Percentiles rank a stretch among this genome's conserved stretches.
phyloP scores from a whole-genome alignment of 2,797 vertebrate genomes.

The Danio kyathit region DNA sequence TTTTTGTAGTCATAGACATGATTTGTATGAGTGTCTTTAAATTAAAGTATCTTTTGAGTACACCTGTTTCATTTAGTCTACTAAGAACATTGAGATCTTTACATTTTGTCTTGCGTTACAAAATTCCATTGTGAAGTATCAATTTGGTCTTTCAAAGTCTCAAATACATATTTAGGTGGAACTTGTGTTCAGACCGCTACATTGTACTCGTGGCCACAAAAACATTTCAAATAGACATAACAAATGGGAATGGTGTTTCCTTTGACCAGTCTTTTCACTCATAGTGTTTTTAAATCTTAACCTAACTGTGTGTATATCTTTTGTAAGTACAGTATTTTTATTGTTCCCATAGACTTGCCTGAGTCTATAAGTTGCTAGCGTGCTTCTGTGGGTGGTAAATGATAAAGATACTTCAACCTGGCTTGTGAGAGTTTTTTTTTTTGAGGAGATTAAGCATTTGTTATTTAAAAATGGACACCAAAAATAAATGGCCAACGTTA shows the following conservation, averaged over 20 bases:
- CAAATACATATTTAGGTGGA: too few species aligned
- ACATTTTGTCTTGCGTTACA: not conserved
- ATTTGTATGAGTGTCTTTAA: slow-evolving; percentile 41
- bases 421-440: not conserved
- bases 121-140: slow-evolving; percentile 13
- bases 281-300: slow-evolving; percentile 31
- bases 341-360: slow-evolving; percentile 7
- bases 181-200: not conserved
- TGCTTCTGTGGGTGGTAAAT: slow-evolving; percentile 23
- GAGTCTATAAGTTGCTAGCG: slow-evolving; percentile 5
- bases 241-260: not conserved
- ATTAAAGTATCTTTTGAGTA: slow-evolving; percentile 57
- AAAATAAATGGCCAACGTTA: slow-evolving; percentile 6
- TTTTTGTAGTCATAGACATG: slow-evolving; percentile 56
- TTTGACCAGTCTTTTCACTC: slow-evolving; percentile 1
- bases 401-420: slow-evolving; percentile 8
- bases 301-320: slow-evolving; percentile 4
- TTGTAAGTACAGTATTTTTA: slow-evolving; percentile 38
- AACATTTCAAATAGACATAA: not conserved
- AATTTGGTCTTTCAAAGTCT: slow-evolving; percentile 15
- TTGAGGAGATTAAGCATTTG: not conserved
- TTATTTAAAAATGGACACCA: slow-evolving; percentile 25
- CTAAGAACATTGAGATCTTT: slow-evolving; percentile 5
- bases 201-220: not conserved
- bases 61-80: slow-evolving; percentile 25